phyloP scores from a whole-genome alignment of 2,113 vertebrate genomes.

The Andinoacara biseriatus region DNA sequence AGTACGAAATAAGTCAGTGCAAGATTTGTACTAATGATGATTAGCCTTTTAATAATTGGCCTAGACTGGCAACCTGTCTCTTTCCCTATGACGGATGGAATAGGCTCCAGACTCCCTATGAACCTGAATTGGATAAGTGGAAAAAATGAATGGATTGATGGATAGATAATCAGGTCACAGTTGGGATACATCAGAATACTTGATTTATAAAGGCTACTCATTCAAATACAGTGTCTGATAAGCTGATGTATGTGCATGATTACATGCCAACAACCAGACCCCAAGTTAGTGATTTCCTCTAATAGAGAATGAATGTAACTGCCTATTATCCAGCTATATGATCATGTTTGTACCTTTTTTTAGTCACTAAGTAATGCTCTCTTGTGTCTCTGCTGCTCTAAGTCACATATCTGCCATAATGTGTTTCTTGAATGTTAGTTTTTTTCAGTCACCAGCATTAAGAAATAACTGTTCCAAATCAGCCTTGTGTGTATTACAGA shows the following conservation, averaged over 20 bases:
- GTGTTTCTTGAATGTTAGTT: conserved; percentile 8
- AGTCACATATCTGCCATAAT: neutral
- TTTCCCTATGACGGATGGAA: too few species aligned
- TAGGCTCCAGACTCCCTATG: too few species aligned
- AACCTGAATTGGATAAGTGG: too few species aligned
- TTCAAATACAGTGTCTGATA: neutral
- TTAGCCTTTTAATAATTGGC: neutral
- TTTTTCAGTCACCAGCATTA: conserved; percentile 13
- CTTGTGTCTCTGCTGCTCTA: neutral
- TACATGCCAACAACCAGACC: neutral
- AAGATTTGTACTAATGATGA: conserved; percentile 2
- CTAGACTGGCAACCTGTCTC: too few species aligned
- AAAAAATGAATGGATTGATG: too few species aligned
- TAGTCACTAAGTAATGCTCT: neutral
- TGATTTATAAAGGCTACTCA: neutral
- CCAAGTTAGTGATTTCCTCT: neutral
- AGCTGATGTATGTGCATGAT: neutral
- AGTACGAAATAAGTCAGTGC: neutral
- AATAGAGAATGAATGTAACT: neutral
- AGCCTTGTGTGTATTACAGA: neutral
- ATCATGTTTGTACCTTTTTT: neutral
- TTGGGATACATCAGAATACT: neutral
- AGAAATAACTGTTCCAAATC: neutral
- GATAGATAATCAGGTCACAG: neutral
- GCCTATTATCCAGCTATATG: neutral